Evolutionary conservation across 2,888 invertebrate genomes (phyloP), one percentile per base, ranked within the genome.

Genomic region (Dasypolia templi): DNA sequence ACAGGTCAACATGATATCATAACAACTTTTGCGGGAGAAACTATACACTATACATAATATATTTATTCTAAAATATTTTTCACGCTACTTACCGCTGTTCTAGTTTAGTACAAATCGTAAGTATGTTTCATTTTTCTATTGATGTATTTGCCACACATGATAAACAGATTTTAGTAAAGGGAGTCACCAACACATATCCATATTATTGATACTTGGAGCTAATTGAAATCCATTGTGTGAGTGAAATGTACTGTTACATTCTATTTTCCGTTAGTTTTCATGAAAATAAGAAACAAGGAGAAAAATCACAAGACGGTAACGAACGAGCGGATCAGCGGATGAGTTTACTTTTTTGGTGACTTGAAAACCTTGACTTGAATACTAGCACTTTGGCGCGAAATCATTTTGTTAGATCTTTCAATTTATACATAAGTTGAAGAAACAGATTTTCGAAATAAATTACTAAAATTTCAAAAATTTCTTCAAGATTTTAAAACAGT

Each of bases 71-170:
- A 86, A 83, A 85, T 85, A 83, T 86, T 89, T 88, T 86, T 81
- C 81, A 88, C 75, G 85, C 81, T 76, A 94, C 95, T 94, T 94
- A 96, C 95, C 94, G 91, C 91, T 93, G 89, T 92, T 91, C 90
- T 90, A 92, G 89, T 90, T 92, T 90, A 92, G 87, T 94, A 93
- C 89, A 92, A 93, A 89, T 91, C 91, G 89, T 91, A 94, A 93
- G 93, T 95, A 93, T 95, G 95, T 94, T 95, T 95, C 94, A 94
- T 95, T 93, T 92, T 95, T 88, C 91, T 94, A 90, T 94, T 95
- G 89, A 93, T 92, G 91, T 91, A 91, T 94, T 93, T 94, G 93
- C 92, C 92, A 93, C 95, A 95, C 95, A 95, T 94, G 92, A 90
- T 94, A 89, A 84, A 90, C 90, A 90, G 84, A 89, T 87, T 84